Base-by-base conservation (phyloP, 2,797 vertebrate species). In the Pangasius mekongensis region DNA sequence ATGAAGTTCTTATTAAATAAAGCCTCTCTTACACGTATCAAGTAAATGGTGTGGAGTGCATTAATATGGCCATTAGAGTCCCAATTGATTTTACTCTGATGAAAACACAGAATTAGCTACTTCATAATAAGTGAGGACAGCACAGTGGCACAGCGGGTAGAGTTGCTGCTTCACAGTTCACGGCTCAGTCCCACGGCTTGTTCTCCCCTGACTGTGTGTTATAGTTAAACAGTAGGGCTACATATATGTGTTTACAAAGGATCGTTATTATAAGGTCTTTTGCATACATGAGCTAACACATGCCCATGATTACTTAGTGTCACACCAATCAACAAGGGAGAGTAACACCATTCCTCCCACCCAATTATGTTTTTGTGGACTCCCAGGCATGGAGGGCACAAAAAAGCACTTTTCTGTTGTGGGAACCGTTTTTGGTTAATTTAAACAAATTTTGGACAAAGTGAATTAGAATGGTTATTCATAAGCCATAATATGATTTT, bases 61-160 rank as follows among this genome's bases (percentile, higher is more conserved):
- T 82, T 82, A 39, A 27, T 39, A 9, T 39, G 56, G 78, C 54
- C 33, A 81, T 81, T 81, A 60, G 54, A 60, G 33, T 16, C 16
- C 33, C 30, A 43, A 16, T 82, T 60, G 22, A 82, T 82, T 82
- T 22, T 82, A 14, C 33, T 43, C 22, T 27, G 22, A 39, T 58
- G 78, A 60, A 81, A 81, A 22, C n/a, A 76, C 73, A 16, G 24
- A 27, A 76, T 52, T 77, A 77, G 49, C 49, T 81, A 22, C 30
- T 27, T 82, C 56, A 62, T 82, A 14, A 43, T 82, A 43, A 62
- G 22, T 43, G 80, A 64, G 24, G 58, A 24, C 8, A 30, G 30
- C 54, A 80, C 1, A 0, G 18, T 39, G 78, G 78, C 54, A 58
- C 77, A 56, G 77, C 1, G 0, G 22, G 54, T 36, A 81, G 33